Conservation (phyloP, 1,140 invertebrate genomes). For the Chrysopa pallens region DNA sequence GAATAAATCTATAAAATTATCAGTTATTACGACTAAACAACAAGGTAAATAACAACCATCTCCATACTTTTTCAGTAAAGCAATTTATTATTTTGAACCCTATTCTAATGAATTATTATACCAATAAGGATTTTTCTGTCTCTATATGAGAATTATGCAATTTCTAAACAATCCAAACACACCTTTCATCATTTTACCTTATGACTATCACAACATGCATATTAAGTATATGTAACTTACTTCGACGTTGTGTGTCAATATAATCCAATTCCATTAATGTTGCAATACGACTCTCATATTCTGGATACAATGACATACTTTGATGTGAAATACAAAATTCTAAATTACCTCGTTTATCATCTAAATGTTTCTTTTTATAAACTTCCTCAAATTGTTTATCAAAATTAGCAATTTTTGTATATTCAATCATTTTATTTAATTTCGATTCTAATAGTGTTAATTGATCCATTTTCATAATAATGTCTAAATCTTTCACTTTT, state of each 20-base stretch:
- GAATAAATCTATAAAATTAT: constrained; percentile 1
- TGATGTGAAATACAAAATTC: constrained; percentile 65
- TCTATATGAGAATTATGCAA: too few species aligned
- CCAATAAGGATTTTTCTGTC: too few species aligned
- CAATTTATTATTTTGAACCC: too few species aligned
- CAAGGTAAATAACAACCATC: too few species aligned
- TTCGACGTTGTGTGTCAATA: constrained; percentile 50
- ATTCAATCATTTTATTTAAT: constrained; percentile 16
- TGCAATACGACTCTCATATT: constrained; percentile 68
- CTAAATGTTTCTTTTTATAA: constrained; percentile 49
- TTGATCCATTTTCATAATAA: constrained; percentile 13
- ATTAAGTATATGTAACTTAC: too few species aligned
- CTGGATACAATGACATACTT: constrained; percentile 69
- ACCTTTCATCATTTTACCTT: too few species aligned
- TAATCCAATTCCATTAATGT: constrained; percentile 66
- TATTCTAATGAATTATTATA: too few species aligned
- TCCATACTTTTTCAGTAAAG: too few species aligned
- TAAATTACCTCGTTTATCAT: constrained; percentile 50
- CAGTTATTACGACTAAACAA: too few species aligned
- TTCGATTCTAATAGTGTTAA: constrained; percentile 10
- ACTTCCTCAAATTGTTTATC: constrained; percentile 54
- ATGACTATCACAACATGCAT: too few species aligned
- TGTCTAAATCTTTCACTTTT: constrained; percentile 14
- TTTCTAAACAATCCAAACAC: too few species aligned
- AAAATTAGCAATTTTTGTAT: constrained; percentile 31